Evolutionary conservation across 2,888 invertebrate genomes (phyloP).

Genomic region (Cryptops parisi): DNA sequence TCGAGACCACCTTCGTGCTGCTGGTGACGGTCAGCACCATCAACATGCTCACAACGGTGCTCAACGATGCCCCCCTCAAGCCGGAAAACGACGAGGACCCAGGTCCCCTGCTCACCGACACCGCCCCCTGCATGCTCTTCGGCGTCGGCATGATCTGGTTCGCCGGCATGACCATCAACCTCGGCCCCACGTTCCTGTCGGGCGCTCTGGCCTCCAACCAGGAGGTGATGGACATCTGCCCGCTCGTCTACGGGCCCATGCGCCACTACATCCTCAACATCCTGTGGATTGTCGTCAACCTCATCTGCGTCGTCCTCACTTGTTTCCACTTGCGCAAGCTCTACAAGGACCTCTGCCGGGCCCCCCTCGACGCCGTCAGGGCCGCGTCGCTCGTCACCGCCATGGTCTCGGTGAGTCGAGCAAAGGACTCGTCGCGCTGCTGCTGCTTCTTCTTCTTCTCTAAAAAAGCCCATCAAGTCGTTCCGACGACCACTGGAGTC

Average conservation of each 20-base stretch:
- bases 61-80: conserved; percentile 72
- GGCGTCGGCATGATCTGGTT: conserved; percentile 91
- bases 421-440: too few species aligned
- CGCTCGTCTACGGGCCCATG: conserved; percentile 70
- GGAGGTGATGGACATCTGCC: conserved; percentile 53
- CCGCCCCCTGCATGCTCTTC: conserved; percentile 76
- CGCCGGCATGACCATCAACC: conserved; percentile 74
- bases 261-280: conserved; percentile 81
- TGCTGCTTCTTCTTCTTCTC: too few species aligned
- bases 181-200: conserved; percentile 72
- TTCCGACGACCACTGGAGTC: conserved; percentile 2
- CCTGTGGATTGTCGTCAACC: conserved; percentile 75
- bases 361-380: conserved; percentile 16
- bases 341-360: conserved; percentile 39
- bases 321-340: conserved; percentile 63
- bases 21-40: conserved; percentile 80
- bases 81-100: conserved; percentile 36
- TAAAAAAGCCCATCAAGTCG: too few species aligned
- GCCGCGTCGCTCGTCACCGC: conserved; percentile 49
- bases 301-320: conserved; percentile 68
- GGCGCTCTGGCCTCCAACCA: conserved; percentile 69
- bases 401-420: conserved; percentile 56
- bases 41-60: conserved; percentile 69
- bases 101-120: conserved; percentile 58
- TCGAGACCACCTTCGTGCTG: conserved; percentile 74